Evolutionary conservation across 2,797 vertebrate species (phyloP), one percentile per base, ranked within the genome.

Genomic region (Perodicticus potto): DNA sequence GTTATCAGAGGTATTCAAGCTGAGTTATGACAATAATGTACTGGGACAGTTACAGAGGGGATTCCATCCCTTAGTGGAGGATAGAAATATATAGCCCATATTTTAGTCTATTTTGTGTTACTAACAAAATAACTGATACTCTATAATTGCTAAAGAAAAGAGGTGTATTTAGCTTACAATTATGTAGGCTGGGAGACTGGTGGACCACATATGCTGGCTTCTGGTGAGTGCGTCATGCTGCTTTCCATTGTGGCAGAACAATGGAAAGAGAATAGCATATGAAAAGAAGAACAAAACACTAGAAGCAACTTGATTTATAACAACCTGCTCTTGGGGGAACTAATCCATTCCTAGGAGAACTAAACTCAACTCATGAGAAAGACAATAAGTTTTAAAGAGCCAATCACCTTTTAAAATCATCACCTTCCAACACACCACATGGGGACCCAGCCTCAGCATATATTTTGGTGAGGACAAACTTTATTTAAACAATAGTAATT

Each of bases 1-100:
- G 16, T 84, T 76, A 77, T 91, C 55, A 72, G 70, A 91, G 9
- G 9, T 93, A 77, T 92, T 90, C 32, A 82, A 76, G 53, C n/a
- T 7, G 43, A 76, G 16, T 37, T 13, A 76, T 63, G 57, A 89
- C 1, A 20, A 22, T 65, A 23, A 37, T 9, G 2, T 32, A 23
- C 49, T 53, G 53, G 57, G 23, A 32, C 13, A 49, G 1, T 77
- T 76, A 59, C 32, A 83, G 32, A 34, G 10, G 13, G 20, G 6
- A 80, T 37, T 72, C 10, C 53, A 7, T 32, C 7, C 8, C 5
- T 92, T 4, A 65, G 11, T 59, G 13, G 40, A 87, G 16, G 12
- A 19, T 82, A 27, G 25, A 25, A 80, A 77, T 81, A 72, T 20
- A 70, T 76, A 85, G 85, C 57, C 37, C 65, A 43, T 37, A 13